A percentile compares a stretch with the other conserved stretches of the same genome.
These are phyloP conservation scores for Hiodon tergisus DNA, from an alignment of 2,113 vertebrate genomes.

Conservation along the genomic window DNA sequence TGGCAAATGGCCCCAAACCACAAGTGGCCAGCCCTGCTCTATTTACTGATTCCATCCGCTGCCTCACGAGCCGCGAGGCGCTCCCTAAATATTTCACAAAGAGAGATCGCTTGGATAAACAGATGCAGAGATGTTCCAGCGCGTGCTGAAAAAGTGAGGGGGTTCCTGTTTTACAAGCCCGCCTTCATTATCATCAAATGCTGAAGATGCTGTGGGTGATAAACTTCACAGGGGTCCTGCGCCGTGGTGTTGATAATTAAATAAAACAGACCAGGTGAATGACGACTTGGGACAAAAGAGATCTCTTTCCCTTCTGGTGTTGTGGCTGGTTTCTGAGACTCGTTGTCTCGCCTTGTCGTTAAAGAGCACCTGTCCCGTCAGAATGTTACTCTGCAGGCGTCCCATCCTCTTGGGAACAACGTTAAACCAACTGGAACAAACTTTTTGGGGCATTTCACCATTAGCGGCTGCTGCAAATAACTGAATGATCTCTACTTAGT, in stretches of 20 bases:
- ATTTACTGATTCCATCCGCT: constrained; percentile 2
- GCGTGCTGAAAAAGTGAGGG: constrained; percentile 42
- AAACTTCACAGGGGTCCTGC: constrained; percentile 22
- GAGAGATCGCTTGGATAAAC: constrained; percentile 31
- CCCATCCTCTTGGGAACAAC: too few relatives aligned
- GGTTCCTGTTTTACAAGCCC: constrained; percentile 44
- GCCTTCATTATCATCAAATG: constrained; percentile 52
- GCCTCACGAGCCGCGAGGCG: not conserved
- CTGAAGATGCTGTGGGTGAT: constrained; percentile 36
- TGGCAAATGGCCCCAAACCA: not conserved
- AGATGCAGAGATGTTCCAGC: constrained; percentile 48
- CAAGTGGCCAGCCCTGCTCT: not conserved
- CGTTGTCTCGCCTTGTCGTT: not conserved
- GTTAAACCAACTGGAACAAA: too few relatives aligned
- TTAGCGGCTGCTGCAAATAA: not conserved
- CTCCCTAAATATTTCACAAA: constrained; percentile 1
- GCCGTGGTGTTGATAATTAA: constrained; percentile 21
- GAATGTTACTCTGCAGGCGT: too few relatives aligned
- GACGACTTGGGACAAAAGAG: constrained; percentile 24
- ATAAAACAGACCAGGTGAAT: not conserved
- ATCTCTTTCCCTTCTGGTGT: constrained; percentile 20
- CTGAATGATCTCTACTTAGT: too few relatives aligned
- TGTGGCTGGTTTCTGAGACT: not conserved
- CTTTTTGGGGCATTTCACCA: not conserved
- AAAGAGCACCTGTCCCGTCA: not conserved